Percentiles rank a stretch among this genome's conserved stretches.
phyloP scores from a whole-genome alignment of 2,113 vertebrate genomes.

The Passer domesticus region DNA sequence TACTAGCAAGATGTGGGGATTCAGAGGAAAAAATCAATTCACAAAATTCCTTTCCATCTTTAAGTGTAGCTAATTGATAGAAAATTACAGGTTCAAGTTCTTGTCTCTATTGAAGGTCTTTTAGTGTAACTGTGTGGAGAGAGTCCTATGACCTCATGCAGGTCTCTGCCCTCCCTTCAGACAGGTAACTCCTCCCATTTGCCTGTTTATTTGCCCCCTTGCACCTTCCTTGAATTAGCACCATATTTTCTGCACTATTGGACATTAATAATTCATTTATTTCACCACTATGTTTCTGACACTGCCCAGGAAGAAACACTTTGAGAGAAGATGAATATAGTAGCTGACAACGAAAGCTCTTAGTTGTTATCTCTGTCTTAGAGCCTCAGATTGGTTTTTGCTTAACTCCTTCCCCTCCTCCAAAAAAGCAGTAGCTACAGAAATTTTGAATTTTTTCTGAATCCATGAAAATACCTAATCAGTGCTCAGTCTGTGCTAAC shows the following conservation, averaged over 20 bases:
- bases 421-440: background rate
- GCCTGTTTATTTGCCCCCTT: rapidly evolving
- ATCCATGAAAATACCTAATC: background rate
- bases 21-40: background rate
- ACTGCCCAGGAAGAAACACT: background rate
- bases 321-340: background rate
- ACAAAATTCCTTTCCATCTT: background rate
- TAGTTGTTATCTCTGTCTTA: background rate
- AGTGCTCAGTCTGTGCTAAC: background rate
- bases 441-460: background rate
- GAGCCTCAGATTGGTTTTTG: background rate
- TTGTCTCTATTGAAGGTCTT: background rate
- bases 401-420: background rate
- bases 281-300: background rate
- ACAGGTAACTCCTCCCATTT: background rate
- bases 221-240: background rate
- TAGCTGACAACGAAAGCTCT: background rate
- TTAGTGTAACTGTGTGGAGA: background rate
- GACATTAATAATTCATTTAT: slow-evolving; percentile 9
- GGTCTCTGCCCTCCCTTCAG: background rate
- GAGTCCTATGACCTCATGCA: rapidly evolving
- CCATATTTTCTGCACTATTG: background rate
- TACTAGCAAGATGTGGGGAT: background rate
- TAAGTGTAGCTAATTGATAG: background rate
- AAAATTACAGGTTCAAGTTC: background rate